These are phyloP conservation scores for Drosophila neonasuta DNA, from an alignment of 2,888 invertebrate species.

Conservation along the genomic window DNA sequence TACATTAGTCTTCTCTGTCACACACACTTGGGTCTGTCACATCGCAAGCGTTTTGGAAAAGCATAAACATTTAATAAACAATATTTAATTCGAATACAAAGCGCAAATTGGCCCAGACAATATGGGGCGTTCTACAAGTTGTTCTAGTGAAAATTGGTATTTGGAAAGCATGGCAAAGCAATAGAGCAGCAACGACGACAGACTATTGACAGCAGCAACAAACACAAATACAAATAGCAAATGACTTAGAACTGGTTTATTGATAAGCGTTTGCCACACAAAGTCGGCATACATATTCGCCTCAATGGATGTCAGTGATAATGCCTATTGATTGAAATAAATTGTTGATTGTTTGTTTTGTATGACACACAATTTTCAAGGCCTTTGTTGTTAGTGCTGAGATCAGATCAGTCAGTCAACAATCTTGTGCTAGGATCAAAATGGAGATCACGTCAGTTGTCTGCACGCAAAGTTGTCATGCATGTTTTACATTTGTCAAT, in stretches of 20 bases:
- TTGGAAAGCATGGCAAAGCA: constrained; percentile 53
- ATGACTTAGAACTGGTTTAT: constrained; percentile 43
- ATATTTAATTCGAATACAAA: constrained; percentile 62
- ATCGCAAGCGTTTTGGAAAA: constrained; percentile 35
- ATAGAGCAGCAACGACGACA: constrained; percentile 53
- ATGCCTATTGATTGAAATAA: constrained; percentile 63
- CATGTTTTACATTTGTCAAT: constrained; percentile 32
- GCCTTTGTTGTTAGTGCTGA: constrained; percentile 41
- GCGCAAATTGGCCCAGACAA: constrained; percentile 43
- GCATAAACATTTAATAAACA: constrained; percentile 65
- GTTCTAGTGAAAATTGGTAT: constrained; percentile 60
- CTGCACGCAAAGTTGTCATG: constrained; percentile 9
- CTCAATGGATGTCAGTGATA: constrained; percentile 59
- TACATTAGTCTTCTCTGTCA: constrained; percentile 53
- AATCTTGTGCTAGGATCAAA: constrained; percentile 17
- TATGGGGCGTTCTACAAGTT: constrained; percentile 26
- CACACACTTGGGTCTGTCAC: constrained; percentile 21
- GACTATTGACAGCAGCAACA: constrained; percentile 64
- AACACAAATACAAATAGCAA: constrained; percentile 46
- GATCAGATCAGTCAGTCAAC: not conserved
- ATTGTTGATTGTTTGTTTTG: constrained; percentile 42
- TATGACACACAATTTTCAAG: constrained; percentile 70
- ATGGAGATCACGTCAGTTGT: constrained; percentile 6
- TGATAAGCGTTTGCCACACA: constrained; percentile 34
- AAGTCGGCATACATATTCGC: constrained; percentile 48